Percentiles rank a stretch among this genome's conserved stretches.
Conservation (phyloP, 2,888 invertebrate genomes). For the Lochmaea capreae region DNA sequence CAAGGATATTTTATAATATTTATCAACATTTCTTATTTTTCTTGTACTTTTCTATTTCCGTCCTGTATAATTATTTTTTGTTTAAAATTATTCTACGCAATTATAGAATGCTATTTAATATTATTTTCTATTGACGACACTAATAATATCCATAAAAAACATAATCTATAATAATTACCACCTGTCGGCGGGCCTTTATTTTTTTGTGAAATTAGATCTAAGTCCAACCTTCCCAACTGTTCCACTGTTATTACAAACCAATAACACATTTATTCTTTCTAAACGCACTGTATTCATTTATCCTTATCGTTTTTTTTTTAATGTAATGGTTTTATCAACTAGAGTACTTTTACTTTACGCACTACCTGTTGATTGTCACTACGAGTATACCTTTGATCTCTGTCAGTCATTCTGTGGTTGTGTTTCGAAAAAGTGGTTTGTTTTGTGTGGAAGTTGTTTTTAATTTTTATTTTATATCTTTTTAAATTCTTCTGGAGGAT, state of each 20-base stretch:
- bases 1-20: no score
- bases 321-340: conserved; percentile 9
- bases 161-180: conserved; percentile 5
- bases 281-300: conserved; percentile 16
- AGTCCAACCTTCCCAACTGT: conserved; percentile 1
- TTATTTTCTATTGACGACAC: neutral
- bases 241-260: neutral
- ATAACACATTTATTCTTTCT: neutral
- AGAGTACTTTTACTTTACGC: conserved; percentile 6
- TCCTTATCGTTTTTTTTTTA: conserved; percentile 16
- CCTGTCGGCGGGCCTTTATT: neutral
- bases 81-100: neutral
- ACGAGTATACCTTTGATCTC: neutral
- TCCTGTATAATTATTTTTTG: no score
- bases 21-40: no score
- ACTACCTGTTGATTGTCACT: conserved; percentile 3
- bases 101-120: neutral
- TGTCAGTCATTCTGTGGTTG: neutral
- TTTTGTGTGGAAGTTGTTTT: neutral
- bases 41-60: neutral
- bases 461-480: conserved; percentile 20
- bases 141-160: neutral
- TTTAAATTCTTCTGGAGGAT: conserved; percentile 40
- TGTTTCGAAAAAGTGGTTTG: conserved; percentile 2
- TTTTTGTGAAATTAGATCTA: conserved; percentile 2